Percentiles rank a stretch among this genome's conserved stretches.
Evolutionary conservation across 2,888 invertebrate genomes (phyloP).

Genomic region (Acleris holmiana): DNA sequence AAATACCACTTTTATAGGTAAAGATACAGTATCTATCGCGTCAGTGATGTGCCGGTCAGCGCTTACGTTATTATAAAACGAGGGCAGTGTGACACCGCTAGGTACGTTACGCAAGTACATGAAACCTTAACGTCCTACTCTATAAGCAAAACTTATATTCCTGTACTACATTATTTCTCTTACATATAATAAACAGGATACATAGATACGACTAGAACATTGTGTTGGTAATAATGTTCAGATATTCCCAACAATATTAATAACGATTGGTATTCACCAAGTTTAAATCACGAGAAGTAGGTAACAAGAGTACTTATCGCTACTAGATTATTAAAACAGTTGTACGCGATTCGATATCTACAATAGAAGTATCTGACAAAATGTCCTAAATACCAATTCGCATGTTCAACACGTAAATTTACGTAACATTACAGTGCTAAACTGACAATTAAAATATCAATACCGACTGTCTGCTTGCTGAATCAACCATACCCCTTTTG

Average conservation of each 20-base stretch:
- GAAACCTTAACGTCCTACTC: conserved; percentile 19
- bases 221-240: conserved; percentile 27
- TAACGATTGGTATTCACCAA: conserved; percentile 30
- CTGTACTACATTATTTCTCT: conserved; percentile 1
- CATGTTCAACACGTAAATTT: too few relatives aligned
- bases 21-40: not conserved
- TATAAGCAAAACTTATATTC: conserved; percentile 12
- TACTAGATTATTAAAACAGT: conserved; percentile 35
- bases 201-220: conserved; percentile 35
- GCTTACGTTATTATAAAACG: conserved; percentile 26
- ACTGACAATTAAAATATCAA: conserved; percentile 1
- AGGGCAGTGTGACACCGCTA: conserved; percentile 24
- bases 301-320: conserved; percentile 35
- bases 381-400: too few relatives aligned
- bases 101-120: conserved; percentile 17
- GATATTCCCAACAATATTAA: conserved; percentile 35
- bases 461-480: conserved; percentile 1
- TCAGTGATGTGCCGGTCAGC: conserved; percentile 16
- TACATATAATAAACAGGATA: conserved; percentile 23
- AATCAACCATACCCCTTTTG: conserved; percentile 38
- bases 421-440: not conserved
- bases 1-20: too few relatives aligned
- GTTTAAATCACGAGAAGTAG: conserved; percentile 36
- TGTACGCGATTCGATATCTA: conserved; percentile 23
- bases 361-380: conserved; percentile 6